These are phyloP conservation scores for Melitaea cinxia DNA, from an alignment of 1,140 invertebrate species.

Conservation along the genomic window DNA sequence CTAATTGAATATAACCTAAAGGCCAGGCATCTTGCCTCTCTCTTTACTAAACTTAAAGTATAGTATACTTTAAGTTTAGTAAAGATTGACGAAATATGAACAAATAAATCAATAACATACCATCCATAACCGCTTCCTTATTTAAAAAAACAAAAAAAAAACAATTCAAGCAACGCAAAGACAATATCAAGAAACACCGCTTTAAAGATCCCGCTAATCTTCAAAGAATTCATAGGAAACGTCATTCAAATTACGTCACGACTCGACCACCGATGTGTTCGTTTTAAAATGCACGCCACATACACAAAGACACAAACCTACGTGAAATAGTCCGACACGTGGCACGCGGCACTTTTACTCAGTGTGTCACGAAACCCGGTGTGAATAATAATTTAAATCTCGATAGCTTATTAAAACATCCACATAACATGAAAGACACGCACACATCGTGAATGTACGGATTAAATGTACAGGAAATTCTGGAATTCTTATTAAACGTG, in stretches of 20 bases:
- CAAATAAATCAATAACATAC: too few relatives aligned
- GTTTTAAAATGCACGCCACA: neutral
- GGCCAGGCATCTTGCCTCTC: too few relatives aligned
- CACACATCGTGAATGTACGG: neutral
- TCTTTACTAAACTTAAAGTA: too few relatives aligned
- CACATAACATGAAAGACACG: neutral
- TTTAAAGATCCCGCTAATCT: conserved; percentile 16
- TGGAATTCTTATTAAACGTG: too few relatives aligned
- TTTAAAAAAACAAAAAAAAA: neutral
- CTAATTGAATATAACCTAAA: too few relatives aligned
- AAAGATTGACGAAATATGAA: too few relatives aligned
- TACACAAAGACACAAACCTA: conserved; percentile 9
- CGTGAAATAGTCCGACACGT: conserved; percentile 35
- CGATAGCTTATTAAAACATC: neutral
- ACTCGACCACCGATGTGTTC: conserved; percentile 1
- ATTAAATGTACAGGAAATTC: too few relatives aligned
- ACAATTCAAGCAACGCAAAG: neutral
- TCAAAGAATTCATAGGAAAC: conserved; percentile 22
- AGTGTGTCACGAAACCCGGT: conserved; percentile 39
- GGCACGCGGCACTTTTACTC: conserved; percentile 39
- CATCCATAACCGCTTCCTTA: too few relatives aligned
- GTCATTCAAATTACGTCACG: conserved; percentile 6
- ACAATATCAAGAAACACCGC: conserved; percentile 14
- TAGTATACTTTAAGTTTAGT: too few relatives aligned
- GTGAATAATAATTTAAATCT: conserved; percentile 48